phyloP scores from a whole-genome alignment of 2,797 vertebrate species.

The Setipinna tenuifilis region DNA sequence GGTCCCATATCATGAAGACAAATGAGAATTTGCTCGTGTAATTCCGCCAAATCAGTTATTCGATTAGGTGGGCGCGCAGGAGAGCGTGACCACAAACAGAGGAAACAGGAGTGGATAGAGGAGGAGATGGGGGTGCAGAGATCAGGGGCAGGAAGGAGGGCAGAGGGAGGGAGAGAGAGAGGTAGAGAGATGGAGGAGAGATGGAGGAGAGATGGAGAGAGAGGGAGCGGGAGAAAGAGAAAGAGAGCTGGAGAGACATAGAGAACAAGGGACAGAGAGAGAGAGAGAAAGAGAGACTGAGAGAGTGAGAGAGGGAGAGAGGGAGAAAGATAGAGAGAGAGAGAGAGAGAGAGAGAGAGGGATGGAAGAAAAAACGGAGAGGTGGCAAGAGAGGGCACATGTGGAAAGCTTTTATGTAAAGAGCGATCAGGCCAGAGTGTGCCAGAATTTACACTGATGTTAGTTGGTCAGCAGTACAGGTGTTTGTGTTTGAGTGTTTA shows the following conservation, averaged over 20 bases:
- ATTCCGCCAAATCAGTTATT: conserved; percentile 32
- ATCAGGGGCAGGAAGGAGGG: background rate
- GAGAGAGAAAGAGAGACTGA: too few relatives aligned
- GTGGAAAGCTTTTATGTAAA: background rate
- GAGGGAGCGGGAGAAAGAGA: background rate
- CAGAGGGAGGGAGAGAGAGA: background rate
- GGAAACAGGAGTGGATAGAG: background rate
- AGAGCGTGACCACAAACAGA: conserved; percentile 11
- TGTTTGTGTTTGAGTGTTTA: background rate
- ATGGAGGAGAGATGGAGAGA: background rate
- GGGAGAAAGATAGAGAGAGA: too few relatives aligned
- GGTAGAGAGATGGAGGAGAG: too few relatives aligned
- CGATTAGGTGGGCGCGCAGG: background rate
- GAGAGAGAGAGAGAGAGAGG: too few relatives aligned
- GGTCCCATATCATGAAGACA: conserved; percentile 21
- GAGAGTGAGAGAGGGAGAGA: too few relatives aligned
- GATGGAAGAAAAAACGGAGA: too few relatives aligned
- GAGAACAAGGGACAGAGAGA: too few relatives aligned
- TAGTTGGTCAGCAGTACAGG: background rate
- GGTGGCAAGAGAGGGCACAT: too few relatives aligned
- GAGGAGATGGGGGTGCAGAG: too few relatives aligned
- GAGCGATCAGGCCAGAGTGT: background rate
- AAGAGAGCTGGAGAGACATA: background rate
- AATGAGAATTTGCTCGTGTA: conserved; percentile 26
- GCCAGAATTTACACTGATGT: background rate